Evolutionary conservation across 2,113 vertebrate species (phyloP), one percentile per base, ranked within the genome.

Genomic region (Eolophus roseicapilla): DNA sequence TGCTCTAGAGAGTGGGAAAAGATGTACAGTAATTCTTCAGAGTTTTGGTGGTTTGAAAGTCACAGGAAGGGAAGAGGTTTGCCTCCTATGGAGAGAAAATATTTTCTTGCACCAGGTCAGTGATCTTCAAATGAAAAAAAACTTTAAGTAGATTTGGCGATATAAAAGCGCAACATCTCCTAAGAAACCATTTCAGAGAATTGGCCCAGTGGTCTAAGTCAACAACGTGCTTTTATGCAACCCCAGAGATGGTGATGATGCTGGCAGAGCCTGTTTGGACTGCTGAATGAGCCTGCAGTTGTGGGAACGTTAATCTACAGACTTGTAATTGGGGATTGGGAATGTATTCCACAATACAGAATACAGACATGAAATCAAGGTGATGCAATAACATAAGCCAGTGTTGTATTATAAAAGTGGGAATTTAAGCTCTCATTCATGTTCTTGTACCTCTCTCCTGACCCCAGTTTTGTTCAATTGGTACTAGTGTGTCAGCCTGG

Each of bases 51-150:
- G 37, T 79, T 95, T 73, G 82, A 83, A 95, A 93, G 92, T 68
- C 76, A 46, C 92, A 97, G 93, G 97, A 97, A 96, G 80, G 70
- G 94, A 97, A 96, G 93, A 86, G 77, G 82, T 79, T 37, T 89
- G 89, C 78, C 89, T 95, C 93, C 92, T 78, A 46, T 0, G 2
- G 95, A 96, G 95, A 64, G 85, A 92, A 96, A 97, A 97, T 97
- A 97, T 96, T 97, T 97, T 92, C 95, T 90, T 96, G 95, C 89
- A 91, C 94, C 95, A 96, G 94, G 91, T 93, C 94, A 94, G 76
- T 95, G 95, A 95, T 95, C 95, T 88, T 90, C 90, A 95, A 95
- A 93, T 93, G 65, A 63, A 46, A 41, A 77, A 86, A 43, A 5
- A 5, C 39, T 63, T 33, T 16, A 46, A 91, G 83, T 90, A 75